Percentiles rank a stretch among this genome's conserved stretches.
Evolutionary conservation across 2,888 invertebrate species (phyloP).

Genomic region (Amphipyra berbera): DNA sequence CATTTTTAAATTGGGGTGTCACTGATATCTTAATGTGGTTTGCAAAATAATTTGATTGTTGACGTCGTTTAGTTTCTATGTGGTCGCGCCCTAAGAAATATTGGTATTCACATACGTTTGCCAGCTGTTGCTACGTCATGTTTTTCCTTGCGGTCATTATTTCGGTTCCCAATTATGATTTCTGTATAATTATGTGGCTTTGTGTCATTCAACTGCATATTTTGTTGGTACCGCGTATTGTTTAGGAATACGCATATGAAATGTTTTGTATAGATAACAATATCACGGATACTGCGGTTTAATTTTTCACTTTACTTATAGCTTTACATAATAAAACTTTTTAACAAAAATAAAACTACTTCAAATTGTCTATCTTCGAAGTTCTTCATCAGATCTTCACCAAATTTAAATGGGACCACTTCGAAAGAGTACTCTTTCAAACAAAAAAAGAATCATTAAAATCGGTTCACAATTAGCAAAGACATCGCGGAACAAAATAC

Average conservation of each 20-base stretch:
- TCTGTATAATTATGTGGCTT: constrained; percentile 11
- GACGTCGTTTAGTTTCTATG: neutral
- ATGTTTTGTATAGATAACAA: constrained; percentile 10
- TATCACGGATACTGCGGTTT: constrained; percentile 7
- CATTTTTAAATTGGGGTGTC: neutral
- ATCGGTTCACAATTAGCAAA: too few relatives aligned
- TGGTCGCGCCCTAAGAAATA: constrained; percentile 10
- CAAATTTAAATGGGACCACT: too few relatives aligned
- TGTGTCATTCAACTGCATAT: constrained; percentile 9
- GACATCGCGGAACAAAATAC: too few relatives aligned
- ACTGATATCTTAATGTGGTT: neutral
- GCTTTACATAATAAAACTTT: too few relatives aligned
- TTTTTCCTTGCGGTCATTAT: constrained; percentile 19
- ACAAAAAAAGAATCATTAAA: too few relatives aligned
- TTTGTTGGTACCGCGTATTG: constrained; percentile 7
- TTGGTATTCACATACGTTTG: constrained; percentile 17
- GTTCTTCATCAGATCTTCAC: too few relatives aligned
- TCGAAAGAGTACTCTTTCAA: too few relatives aligned
- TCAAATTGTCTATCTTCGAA: too few relatives aligned
- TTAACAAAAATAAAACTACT: too few relatives aligned
- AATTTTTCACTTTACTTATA: too few relatives aligned
- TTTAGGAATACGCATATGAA: constrained; percentile 12
- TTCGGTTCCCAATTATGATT: constrained; percentile 19
- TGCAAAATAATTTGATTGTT: neutral
- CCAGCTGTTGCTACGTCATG: constrained; percentile 32